Base-by-base conservation (phyloP, 2,797 vertebrate genomes). In the Microcaecilia unicolor region DNA sequence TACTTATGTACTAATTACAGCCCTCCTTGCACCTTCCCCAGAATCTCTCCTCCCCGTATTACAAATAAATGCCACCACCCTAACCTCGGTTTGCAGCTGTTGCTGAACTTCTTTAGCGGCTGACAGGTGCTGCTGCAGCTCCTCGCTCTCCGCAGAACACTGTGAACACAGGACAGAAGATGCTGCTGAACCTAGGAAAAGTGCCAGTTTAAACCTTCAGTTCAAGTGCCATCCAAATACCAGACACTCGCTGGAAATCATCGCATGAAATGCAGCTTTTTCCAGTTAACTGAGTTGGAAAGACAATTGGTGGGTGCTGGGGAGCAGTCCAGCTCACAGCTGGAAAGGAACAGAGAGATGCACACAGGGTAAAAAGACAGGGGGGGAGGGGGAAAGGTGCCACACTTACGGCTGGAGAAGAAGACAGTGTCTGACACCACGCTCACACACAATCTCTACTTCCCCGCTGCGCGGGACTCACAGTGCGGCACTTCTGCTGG, bases 121-220 rank as follows among this genome's bases (percentile, higher is more conserved):
- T 1, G 39, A 52, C 51, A 95, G 63, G 56, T 87, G 83, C 52
- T 88, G 88, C 41, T 78, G 87, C 52, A 94, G 60, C 50, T 88
- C 91, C 47, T 94, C 91, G 2, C 87, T 88, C 56, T 94, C 90
- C 4, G 72, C 62, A 7, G 67, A 60, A 13, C 81, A 55, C 90
- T 93, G 51, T 1, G 12, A 9, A n/a, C n/a, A n/a, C n/a, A n/a
- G n/a, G n/a, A n/a, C n/a, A n/a, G n/a, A n/a, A n/a, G n/a, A n/a
- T n/a, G n/a, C n/a, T n/a, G n/a, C n/a, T n/a, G n/a, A n/a, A n/a
- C 21, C 59, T 41, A 65, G 25, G 22, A 24, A 18, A 7, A 4
- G 9, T 6, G 9, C 13, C 11, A 10, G 8, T 18, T 5, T 2
- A 13, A 24, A 16, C 9, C 18, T 8, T 18, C 23, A 4, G 31